A percentile compares a stretch with the other conserved stretches of the same genome.
phyloP scores from a whole-genome alignment of 2,113 vertebrate species.

The Petromus typicus region DNA sequence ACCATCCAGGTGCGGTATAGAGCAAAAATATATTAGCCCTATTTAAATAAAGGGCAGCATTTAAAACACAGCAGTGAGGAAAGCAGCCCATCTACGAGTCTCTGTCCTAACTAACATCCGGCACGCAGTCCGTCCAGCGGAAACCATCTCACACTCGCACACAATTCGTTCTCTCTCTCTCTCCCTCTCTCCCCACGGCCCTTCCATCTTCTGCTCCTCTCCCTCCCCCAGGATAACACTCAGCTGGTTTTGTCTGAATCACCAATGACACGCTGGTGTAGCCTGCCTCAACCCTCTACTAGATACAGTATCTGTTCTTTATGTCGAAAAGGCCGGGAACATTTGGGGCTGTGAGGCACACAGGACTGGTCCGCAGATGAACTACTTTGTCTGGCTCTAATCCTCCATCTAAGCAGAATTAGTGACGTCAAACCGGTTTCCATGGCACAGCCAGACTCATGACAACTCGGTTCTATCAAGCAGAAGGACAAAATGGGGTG shows the following conservation, averaged over 20 bases:
- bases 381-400: conserved; percentile 64
- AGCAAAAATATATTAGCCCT: background rate
- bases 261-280: background rate
- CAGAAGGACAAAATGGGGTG: conserved; percentile 72
- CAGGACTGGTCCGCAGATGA: conserved; percentile 50
- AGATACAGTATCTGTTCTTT: background rate
- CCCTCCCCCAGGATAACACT: conserved; percentile 4
- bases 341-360: background rate
- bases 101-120: background rate
- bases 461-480: conserved; percentile 73
- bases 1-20: background rate
- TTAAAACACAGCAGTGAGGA: background rate
- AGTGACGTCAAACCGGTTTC: conserved; percentile 79
- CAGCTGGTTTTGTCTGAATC: conserved; percentile 49
- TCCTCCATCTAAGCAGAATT: conserved; percentile 76
- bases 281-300: background rate
- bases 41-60: background rate
- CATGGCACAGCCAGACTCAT: conserved; percentile 74
- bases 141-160: background rate
- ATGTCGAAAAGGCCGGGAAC: background rate
- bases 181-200: background rate
- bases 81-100: background rate
- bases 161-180: background rate
- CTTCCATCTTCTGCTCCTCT: background rate
- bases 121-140: conserved; percentile 6